Evolutionary conservation across 2,113 vertebrate genomes (phyloP).

Genomic region (Seriola quinqueradiata): DNA sequence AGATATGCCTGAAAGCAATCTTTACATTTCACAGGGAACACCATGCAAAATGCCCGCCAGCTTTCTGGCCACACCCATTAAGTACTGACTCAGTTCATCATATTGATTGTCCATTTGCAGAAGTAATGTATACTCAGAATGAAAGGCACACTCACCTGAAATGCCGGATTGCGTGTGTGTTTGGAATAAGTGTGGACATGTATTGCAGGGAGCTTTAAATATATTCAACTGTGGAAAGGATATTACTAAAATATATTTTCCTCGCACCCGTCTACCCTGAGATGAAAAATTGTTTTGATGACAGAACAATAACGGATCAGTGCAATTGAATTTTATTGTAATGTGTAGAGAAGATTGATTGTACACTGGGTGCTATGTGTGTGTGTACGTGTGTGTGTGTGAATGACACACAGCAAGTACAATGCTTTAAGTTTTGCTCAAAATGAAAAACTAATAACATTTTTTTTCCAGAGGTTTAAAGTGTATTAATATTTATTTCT

Average conservation of each 20-base stretch:
- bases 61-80: slow-evolving; percentile 14
- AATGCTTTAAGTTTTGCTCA: not conserved
- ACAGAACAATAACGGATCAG: slow-evolving; percentile 46
- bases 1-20: slow-evolving; percentile 40
- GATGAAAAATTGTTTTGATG: slow-evolving; percentile 36
- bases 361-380: not conserved
- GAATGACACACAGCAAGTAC: not conserved
- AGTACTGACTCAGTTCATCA: slow-evolving; percentile 47
- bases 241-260: slow-evolving; percentile 20
- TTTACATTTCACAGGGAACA: slow-evolving; percentile 37
- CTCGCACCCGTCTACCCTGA: not conserved
- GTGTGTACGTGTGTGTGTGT: not conserved
- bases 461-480: not conserved
- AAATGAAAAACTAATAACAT: not conserved
- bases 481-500: not conserved
- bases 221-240: slow-evolving; percentile 2
- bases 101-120: slow-evolving; percentile 40
- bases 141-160: slow-evolving; percentile 28
- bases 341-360: slow-evolving; percentile 22
- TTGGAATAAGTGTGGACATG: slow-evolving; percentile 23
- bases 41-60: slow-evolving; percentile 31
- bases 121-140: slow-evolving; percentile 19
- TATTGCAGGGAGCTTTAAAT: slow-evolving; percentile 24
- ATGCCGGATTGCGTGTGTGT: slow-evolving; percentile 6
- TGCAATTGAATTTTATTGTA: slow-evolving; percentile 34